Base-by-base conservation (phyloP, 2,888 invertebrate genomes). In the Iselma pallidipennis region DNA sequence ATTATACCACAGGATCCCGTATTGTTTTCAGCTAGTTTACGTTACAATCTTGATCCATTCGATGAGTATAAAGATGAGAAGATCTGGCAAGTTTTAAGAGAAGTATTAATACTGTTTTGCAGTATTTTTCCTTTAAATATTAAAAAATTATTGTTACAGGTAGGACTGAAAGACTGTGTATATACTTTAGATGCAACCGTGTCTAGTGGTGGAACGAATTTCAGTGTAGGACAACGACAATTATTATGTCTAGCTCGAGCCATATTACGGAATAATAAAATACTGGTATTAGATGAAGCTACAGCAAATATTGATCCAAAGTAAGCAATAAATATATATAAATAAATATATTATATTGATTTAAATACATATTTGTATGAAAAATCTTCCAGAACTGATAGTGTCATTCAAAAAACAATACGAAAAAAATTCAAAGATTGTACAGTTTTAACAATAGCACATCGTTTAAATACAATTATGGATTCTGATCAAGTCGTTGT, bases 241-340 rank as follows among this genome's bases (percentile, higher is more conserved):
- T 82, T 96, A 54, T 88, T 96, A 42, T 96, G 95, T 77, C 83
- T 96, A 63, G 95, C 95, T 0, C 85, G 96, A 52, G 95, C 95
- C 31, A 90, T 96, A 71, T 82, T 96, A 21, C 85, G 91, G 19
- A 90, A 90, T 66, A 94, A 94, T 80, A 88, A 87, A 67, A 90
- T 96, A 65, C 84, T 96, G 0, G 90, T 95, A 61, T 84, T 96
- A 67, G 95, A 96, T 76, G 96, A 96, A 81, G 95, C 95, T n/a
- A 95, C 95, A 0, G 95, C 95, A 1, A 95, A 95, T 77, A 94
- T 95, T 7, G 95, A 96, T 82, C 92, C 91, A 4, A 90, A 91
- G 86, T 89, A 74, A 85, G 86, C 82, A 23, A 21, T 31, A 25
- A 57, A n/a, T n/a, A n/a, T n/a, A n/a, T n/a, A n/a, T n/a, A n/a